Base-by-base conservation (phyloP, 2,888 invertebrate genomes). In the Drosophila leonis region DNA sequence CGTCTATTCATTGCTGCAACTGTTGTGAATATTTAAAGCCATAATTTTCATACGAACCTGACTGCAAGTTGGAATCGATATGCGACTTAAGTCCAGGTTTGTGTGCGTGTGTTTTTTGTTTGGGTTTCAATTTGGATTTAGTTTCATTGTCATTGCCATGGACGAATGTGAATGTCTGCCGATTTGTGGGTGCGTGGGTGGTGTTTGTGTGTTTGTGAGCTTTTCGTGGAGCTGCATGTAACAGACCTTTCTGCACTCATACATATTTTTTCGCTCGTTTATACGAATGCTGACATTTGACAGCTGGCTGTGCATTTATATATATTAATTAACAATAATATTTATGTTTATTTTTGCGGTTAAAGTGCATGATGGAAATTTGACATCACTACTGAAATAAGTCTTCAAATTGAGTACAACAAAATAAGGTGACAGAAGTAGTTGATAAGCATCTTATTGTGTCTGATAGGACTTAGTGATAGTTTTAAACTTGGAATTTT, bases 51-150 rank as follows among this genome's bases (percentile, higher is more conserved):
- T 24, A 4, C 24, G 24, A 33, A 33, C 13, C n/a, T 27, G 27
- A n/a, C 35, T 4, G 15, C 27, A 6, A 9, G 15, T 44, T 44
- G 27, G 29, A 75, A 63, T 72, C 67, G 63, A 62, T 66, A 62
- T 33, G 54, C 65, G 46, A 48, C 6, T 42, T n/a, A 6, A 3
- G 24, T 13, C 4, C n/a, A 42, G n/a, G 29, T 42, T 24, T 18
- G 24, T 52, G 49, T 18, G 31, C 15, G 12, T 33, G 4, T 15
- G 9, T 27, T 27, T 39, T 27, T 41, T 41, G 75, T 44, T 48
- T 51, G 10, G 39, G n/a, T 57, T 74, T 54, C 61, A 37, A 24
- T 56, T 56, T 49, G 42, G 29, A 46, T 68, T 55, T 49, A 31
- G 29, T 3, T 55, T 42, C 42, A 51, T 55, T 61, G 27, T 20